Evolutionary conservation across 2,113 vertebrate species (phyloP).

Genomic region (Sceloporus tristichus): DNA sequence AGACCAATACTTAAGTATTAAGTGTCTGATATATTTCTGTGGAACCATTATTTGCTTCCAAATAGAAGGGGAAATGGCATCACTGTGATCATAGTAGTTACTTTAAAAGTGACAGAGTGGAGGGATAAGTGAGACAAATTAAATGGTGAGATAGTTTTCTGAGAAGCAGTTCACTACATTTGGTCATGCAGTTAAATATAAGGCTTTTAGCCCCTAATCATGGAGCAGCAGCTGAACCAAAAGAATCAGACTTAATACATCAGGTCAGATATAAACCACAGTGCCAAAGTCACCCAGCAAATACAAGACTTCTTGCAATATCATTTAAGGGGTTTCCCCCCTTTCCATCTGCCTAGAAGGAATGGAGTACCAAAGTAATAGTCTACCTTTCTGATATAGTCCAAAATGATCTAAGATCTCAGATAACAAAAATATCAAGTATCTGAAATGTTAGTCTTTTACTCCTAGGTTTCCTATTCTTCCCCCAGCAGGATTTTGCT

Average conservation of each 20-base stretch:
- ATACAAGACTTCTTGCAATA: slow-evolving; percentile 9
- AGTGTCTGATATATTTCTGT: slow-evolving; percentile 64
- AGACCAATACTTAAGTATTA: slow-evolving; percentile 58
- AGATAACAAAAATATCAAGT: background rate
- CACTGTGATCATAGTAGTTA: slow-evolving; percentile 73
- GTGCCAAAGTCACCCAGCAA: slow-evolving; percentile 30
- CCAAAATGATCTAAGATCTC: background rate
- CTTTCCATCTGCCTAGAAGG: slow-evolving; percentile 6
- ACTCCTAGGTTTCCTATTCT: background rate
- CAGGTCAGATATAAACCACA: slow-evolving; percentile 50
- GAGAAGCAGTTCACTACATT: slow-evolving; percentile 69
- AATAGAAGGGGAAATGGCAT: slow-evolving; percentile 73
- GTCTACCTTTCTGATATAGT: slow-evolving; percentile 6
- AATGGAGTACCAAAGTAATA: background rate
- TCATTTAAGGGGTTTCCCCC: slow-evolving; percentile 8
- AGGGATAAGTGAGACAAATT: slow-evolving; percentile 76
- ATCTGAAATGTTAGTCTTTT: background rate
- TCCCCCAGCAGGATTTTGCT: background rate
- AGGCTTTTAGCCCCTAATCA: slow-evolving; percentile 66
- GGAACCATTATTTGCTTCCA: slow-evolving; percentile 74
- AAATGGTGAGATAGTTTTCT: slow-evolving; percentile 65
- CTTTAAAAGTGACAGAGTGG: slow-evolving; percentile 72
- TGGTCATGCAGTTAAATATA: slow-evolving; percentile 57
- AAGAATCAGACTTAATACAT: slow-evolving; percentile 50
- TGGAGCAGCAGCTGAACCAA: slow-evolving; percentile 39